Evolutionary conservation across 2,888 invertebrate species (phyloP), one percentile per base, ranked within the genome.

Genomic region (Drosophila histrio): DNA sequence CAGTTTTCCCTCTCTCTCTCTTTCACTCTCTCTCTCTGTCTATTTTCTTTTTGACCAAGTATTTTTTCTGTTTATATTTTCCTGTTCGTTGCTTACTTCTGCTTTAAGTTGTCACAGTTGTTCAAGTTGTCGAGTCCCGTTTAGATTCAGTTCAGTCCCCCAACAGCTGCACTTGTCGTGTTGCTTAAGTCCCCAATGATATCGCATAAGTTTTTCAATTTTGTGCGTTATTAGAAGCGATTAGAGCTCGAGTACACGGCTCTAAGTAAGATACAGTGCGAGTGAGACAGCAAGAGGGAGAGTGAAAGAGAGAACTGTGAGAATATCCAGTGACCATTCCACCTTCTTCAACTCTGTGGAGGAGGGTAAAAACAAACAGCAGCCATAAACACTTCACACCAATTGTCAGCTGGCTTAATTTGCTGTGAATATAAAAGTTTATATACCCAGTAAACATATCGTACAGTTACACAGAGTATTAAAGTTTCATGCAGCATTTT

Each of bases 221-320:
- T 89, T 80, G 83, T 87, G 88, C 88, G 87, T 90, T 90, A 90
- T 91, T 90, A 89, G 91, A 89, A 90, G 89, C 88, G 91, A 91
- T 90, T 90, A 91, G 90, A 88, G 86, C 60, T 53, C 74, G 59
- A 44, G 59, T 59, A 57, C 62, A 39, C 34, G 46, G 58, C 57
- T 46, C 43, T 39, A 32, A 41, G 22, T 21, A 63, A 41, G 26
- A 7, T n/a, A 41, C 28, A 13, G 47, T 39, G 28, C 47, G 39
- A 57, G 46, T 15, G 22, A 43, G 49, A 49, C 2, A 46, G 43
- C 9, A 19, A 22, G 19, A 19, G n/a, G 26, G 9, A 13, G n/a
- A 11, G 43, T 41, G 6, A 8, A 8, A 11, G 43, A 39, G 36
- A 60, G 30, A 60, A 24, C 41, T 15, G 9, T 26, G 43, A 64